Evolutionary conservation across 1,140 invertebrate genomes (phyloP).

Genomic region (Chymomyza costata): DNA sequence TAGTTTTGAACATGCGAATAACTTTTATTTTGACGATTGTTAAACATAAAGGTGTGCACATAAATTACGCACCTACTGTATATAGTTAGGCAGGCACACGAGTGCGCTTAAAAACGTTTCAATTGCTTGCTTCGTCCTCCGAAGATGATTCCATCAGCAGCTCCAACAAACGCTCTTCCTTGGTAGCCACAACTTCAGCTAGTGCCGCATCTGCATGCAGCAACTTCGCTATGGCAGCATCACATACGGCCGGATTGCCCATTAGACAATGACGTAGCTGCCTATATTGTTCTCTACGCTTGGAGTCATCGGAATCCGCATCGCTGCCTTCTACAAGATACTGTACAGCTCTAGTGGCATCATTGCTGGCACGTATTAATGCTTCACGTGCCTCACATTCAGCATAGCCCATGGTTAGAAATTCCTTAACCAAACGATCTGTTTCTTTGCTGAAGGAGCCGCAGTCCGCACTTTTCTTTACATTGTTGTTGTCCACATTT

Average conservation of each 20-base stretch:
- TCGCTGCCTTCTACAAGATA: slow-evolving; percentile 38
- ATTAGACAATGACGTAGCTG: slow-evolving; percentile 28
- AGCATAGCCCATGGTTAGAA: slow-evolving; percentile 53
- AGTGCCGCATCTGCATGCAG: not conserved
- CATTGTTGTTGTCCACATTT: no score
- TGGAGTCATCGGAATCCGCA: slow-evolving; percentile 5
- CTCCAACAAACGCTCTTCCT: slow-evolving; percentile 20
- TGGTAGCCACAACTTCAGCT: slow-evolving; percentile 23
- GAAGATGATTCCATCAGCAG: slow-evolving; percentile 26
- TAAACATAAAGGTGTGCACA: no score
- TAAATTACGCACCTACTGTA: no score
- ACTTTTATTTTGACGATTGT: no score
- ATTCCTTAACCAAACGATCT: slow-evolving; percentile 20
- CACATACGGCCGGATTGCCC: slow-evolving; percentile 29
- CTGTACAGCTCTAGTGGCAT: slow-evolving; percentile 52
- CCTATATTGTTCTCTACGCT: slow-evolving; percentile 2
- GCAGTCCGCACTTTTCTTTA: no score
- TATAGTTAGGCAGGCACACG: no score
- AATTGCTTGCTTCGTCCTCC: no score
- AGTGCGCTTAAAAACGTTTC: no score
- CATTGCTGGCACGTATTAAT: slow-evolving; percentile 37
- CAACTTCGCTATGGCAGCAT: slow-evolving; percentile 24
- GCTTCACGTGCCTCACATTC: slow-evolving; percentile 36
- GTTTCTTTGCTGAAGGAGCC: no score
- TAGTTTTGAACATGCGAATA: no score